Base-by-base conservation (phyloP, 2,113 vertebrate genomes). In the Ranitomeya variabilis region DNA sequence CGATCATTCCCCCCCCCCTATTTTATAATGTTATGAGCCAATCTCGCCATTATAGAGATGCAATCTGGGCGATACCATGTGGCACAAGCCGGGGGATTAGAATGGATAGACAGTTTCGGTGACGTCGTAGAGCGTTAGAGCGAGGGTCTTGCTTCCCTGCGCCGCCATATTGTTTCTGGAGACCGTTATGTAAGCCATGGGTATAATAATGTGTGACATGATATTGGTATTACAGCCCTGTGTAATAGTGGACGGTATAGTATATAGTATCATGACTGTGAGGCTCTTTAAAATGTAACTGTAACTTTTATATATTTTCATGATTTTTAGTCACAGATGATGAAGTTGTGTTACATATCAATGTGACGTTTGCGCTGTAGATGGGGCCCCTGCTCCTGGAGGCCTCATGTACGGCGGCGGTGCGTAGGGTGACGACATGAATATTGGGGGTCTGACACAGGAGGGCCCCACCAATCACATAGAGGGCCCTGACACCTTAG, bases 121-220 rank as follows among this genome's bases (percentile, higher is more conserved):
- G 12, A 74, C 54, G 85, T 26, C 57, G 85, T 86, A 52, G 19
- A 52, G 11, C 11, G 57, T 11, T 14, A 23, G 31, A 66, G n/a
- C 21, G n/a, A 55, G 59, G 18, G 52, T 78, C 74, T 79, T 16
- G 85, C 51, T 51, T 13, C n/a, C 62, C 8, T 19, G 4, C 21
- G 52, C 86, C 86, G 86, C 78, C 78, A 87, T 60, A 52, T 66
- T 79, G 12, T 13, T 10, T 16, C 12, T 18, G 51, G 19, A 66
- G 60, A 69, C 77, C 77, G 86, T 80, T 80, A 16, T 79, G 26
- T 37, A 37, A 37, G 23, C 10, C 7, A 19, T 66, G 8, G 78
- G 54, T 80, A 79, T 21, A 5, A 57, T 15, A 4, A 7, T 16
- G 69, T 45, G 7, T 31, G 2, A 15, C 13, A 15, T 16, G 5